These are phyloP conservation scores for Drosophila cognata DNA, from an alignment of 2,888 invertebrate species.

Conservation along the genomic window DNA sequence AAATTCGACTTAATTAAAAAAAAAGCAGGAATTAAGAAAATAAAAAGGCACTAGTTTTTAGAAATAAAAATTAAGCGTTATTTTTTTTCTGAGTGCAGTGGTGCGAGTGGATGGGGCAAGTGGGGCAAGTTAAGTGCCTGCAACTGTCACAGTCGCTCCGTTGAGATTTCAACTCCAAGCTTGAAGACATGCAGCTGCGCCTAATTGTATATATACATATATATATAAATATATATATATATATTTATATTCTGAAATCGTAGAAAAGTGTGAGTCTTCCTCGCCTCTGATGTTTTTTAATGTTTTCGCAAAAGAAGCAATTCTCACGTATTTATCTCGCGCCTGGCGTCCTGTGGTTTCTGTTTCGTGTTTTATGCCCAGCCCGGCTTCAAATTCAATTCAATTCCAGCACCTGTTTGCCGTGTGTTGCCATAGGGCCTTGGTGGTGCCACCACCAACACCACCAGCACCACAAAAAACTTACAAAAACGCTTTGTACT, in stretches of 20 bases:
- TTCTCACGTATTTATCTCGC: constrained; percentile 69
- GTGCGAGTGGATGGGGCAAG: constrained; percentile 24
- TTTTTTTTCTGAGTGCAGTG: constrained; percentile 5
- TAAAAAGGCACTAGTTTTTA: too few relatives aligned
- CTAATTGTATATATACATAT: constrained; percentile 2
- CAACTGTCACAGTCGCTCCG: constrained; percentile 73
- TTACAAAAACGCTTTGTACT: constrained; percentile 68
- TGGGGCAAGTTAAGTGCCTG: constrained; percentile 56
- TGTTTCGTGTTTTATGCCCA: constrained; percentile 35
- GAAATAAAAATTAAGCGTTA: neutral
- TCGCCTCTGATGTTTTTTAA: constrained; percentile 72
- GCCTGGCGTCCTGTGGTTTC: constrained; percentile 49
- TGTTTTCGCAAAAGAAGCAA: constrained; percentile 74
- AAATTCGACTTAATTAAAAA: too few relatives aligned
- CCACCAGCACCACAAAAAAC: constrained; percentile 36
- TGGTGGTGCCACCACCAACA: constrained; percentile 42
- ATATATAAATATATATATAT: neutral
- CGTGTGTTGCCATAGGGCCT: constrained; percentile 71
- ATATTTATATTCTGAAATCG: neutral
- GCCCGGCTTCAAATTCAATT: constrained; percentile 66
- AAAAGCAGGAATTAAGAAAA: too few relatives aligned
- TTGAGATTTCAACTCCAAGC: constrained; percentile 51
- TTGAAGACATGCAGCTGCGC: constrained; percentile 29
- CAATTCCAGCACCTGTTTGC: constrained; percentile 56
- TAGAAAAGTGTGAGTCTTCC: constrained; percentile 9